A percentile compares a stretch with the other conserved stretches of the same genome.
phyloP scores from a whole-genome alignment of 2,888 invertebrate genomes.

The Thyatira batis region DNA sequence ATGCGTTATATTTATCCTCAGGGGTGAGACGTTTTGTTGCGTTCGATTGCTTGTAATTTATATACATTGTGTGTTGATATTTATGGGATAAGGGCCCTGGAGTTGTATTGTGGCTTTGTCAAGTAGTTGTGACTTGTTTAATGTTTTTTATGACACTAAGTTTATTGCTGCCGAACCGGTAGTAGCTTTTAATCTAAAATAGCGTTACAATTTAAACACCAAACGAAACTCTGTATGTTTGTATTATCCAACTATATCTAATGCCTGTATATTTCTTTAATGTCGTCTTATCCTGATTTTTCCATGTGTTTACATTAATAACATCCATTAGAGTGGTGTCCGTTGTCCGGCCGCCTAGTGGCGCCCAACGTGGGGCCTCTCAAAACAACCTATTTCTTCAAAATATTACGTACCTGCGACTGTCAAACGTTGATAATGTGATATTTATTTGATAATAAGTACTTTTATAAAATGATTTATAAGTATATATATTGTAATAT shows the following conservation, averaged over 20 bases:
- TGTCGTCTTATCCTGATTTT: constrained; percentile 18
- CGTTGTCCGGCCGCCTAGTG: constrained; percentile 35
- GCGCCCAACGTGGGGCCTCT: constrained; percentile 45
- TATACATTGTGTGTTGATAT: constrained; percentile 46
- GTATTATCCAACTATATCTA: background rate
- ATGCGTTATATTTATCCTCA: constrained; percentile 53
- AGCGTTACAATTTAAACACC: background rate
- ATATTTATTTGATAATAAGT: background rate
- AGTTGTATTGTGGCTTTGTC: background rate
- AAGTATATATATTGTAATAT: no score
- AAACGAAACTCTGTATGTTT: background rate
- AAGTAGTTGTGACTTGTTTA: background rate
- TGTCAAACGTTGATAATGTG: constrained; percentile 25
- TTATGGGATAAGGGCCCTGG: constrained; percentile 28
- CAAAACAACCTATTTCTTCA: constrained; percentile 54
- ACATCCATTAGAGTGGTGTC: constrained; percentile 58
- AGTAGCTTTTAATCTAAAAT: no score
- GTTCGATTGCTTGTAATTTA: constrained; percentile 58
- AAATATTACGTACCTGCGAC: constrained; percentile 30
- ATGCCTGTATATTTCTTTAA: background rate
- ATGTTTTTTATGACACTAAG: background rate
- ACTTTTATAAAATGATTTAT: no score
- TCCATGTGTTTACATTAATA: constrained; percentile 63
- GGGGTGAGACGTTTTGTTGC: constrained; percentile 42
- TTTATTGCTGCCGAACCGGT: no score